Evolutionary conservation across 2,888 invertebrate species (phyloP).

Genomic region (Merodon equestris): DNA sequence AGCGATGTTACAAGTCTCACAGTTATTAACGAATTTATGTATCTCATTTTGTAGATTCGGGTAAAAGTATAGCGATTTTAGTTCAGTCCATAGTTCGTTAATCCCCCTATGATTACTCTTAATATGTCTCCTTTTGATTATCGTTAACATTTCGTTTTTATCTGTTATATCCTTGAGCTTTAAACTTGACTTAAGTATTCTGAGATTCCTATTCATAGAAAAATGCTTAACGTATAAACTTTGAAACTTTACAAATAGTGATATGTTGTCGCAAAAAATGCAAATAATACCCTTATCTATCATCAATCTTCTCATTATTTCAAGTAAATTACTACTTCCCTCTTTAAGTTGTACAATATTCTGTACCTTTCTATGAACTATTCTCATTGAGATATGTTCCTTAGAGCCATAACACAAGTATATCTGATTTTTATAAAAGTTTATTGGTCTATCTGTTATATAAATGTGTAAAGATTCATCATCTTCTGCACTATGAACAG

Average conservation of each 20-base stretch:
- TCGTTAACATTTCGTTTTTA: slow-evolving; percentile 9
- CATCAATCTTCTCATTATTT: slow-evolving; percentile 18
- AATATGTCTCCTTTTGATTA: slow-evolving; percentile 7
- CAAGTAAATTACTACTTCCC: slow-evolving; percentile 8
- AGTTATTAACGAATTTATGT: slow-evolving; percentile 20
- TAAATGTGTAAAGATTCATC: slow-evolving; percentile 6
- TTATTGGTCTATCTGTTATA: slow-evolving; percentile 16
- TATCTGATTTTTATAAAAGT: slow-evolving; percentile 25
- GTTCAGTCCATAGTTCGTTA: slow-evolving; percentile 18
- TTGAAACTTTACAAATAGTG: slow-evolving; percentile 20
- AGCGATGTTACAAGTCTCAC: slow-evolving; percentile 16
- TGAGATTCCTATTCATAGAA: slow-evolving; percentile 16
- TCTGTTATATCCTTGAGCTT: slow-evolving; percentile 19
- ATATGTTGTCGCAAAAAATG: slow-evolving; percentile 16
- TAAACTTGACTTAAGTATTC: slow-evolving; percentile 11
- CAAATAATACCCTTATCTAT: slow-evolving; percentile 20
- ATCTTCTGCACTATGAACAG: slow-evolving; percentile 15
- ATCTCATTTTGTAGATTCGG: slow-evolving; percentile 25
- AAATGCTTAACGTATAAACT: slow-evolving; percentile 11
- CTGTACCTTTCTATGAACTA: slow-evolving; percentile 22
- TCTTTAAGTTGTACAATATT: slow-evolving; percentile 12
- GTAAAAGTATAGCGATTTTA: slow-evolving; percentile 25
- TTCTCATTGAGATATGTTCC: slow-evolving; percentile 13
- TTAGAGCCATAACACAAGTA: slow-evolving; percentile 14
- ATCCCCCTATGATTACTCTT: slow-evolving; percentile 16